Conservation (phyloP, 2,888 invertebrate genomes). For the Pachydiplax longipennis region DNA sequence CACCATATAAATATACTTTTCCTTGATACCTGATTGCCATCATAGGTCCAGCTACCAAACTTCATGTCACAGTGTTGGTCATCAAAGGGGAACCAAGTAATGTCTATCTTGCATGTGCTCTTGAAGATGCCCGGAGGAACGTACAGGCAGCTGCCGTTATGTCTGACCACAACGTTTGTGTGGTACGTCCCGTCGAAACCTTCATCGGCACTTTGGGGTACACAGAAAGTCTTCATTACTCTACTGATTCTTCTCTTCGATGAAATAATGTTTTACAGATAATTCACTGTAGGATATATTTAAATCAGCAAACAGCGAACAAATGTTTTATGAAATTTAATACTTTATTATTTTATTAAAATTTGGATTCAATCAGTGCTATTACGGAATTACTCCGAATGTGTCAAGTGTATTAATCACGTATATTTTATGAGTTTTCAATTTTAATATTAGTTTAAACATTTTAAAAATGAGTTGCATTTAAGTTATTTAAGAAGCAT, state of each 20-base stretch:
- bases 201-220: conserved; percentile 89
- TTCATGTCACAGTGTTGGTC: conserved; percentile 99
- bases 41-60: conserved; percentile 99
- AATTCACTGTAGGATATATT: neutral
- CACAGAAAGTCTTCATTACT: conserved; percentile 20
- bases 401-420: conserved; percentile 3
- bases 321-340: neutral
- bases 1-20: conserved; percentile 16
- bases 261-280: neutral
- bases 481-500: conserved; percentile 35
- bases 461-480: neutral
- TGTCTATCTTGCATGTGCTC: conserved; percentile 99
- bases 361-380: neutral
- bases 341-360: neutral
- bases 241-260: neutral
- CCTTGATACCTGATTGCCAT: conserved; percentile 86
- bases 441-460: neutral
- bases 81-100: conserved; percentile 99
- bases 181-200: conserved; percentile 99
- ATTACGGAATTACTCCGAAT: neutral
- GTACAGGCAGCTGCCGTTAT: conserved; percentile 98
- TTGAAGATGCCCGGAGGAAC: conserved; percentile 99
- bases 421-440: neutral
- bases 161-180: conserved; percentile 98
- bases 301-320: neutral